phyloP scores from a whole-genome alignment of 2,113 vertebrate species.

The Tyrannus savana region DNA sequence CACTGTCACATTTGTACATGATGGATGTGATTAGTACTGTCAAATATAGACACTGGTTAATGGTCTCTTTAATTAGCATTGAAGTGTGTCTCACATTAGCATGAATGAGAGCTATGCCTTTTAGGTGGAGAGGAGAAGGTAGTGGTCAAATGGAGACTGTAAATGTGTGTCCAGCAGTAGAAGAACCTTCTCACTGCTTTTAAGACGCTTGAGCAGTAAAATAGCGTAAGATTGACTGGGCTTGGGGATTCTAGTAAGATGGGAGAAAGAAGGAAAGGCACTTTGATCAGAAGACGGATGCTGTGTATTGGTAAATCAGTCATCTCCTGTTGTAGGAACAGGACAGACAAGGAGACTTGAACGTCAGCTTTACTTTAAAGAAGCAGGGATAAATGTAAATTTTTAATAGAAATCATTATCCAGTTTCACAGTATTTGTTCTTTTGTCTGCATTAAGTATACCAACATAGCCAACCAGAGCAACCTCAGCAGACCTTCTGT shows the following conservation, averaged over 20 bases:
- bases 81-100: not conserved
- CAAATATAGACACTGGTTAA: constrained; percentile 49
- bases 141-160: not conserved
- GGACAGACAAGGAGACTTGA: not conserved
- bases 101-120: not conserved
- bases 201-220: not conserved
- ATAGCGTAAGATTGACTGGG: not conserved
- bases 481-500: not conserved
- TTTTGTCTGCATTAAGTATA: not conserved
- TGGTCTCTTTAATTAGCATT: constrained; percentile 30
- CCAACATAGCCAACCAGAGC: not conserved
- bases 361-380: not conserved
- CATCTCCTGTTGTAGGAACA: not conserved
- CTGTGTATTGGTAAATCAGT: not conserved
- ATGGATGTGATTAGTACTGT: constrained; percentile 41
- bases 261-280: not conserved
- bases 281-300: not conserved
- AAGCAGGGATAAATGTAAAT: not conserved
- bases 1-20: constrained; percentile 22
- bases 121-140: not conserved
- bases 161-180: not conserved
- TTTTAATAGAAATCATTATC: not conserved
- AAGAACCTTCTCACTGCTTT: not conserved
- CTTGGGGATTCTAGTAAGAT: not conserved
- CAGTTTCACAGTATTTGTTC: not conserved